Base-by-base conservation (phyloP, 2,797 vertebrate species). In the Clarias pachynema region DNA sequence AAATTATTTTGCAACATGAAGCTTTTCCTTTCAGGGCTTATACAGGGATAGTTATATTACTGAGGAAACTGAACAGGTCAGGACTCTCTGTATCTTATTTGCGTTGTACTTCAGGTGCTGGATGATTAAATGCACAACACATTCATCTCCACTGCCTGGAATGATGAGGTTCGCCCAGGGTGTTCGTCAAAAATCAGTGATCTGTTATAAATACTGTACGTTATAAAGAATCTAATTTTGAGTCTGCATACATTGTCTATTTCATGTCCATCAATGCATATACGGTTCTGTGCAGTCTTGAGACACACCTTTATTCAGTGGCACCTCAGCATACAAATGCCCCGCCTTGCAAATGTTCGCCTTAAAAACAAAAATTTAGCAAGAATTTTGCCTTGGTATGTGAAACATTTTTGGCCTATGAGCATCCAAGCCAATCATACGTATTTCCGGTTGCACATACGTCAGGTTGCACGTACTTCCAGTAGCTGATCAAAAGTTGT, bases 1-100 rank as follows among this genome's bases (percentile, higher is more conserved):
- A 66, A 69, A 70, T 72, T 84, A 81, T 77, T 69, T 60, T 26
- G 63, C 62, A 69, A 85, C 57, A 84, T 86, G 85, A 85, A 81
- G n/a, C 56, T 22, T 4, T 24, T 60, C 24, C 56, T 37, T 60
- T 20, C 14, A 24, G 4, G 24, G 5, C 26, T 26, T 4, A 8
- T 24, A 0, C 22, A 40, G 37, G 29, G 16, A 34, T n/a, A 62
- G 56, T 37, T 78, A 37, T 78, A 37, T 18, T 34, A 31, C 73
- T 56, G 26, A 20, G 49, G n/a, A 56, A 37, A 15, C 12, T 15
- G 40, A 26, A 26, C 49, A 59, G 31, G 75, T 6, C 49, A 77
- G 74, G 4, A 9, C 18, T 34, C 53, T 77, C 26, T 57, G 74
- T 31, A 15, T 37, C 57, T 40, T 1, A 8, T 9, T 10, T 59